Conservation (phyloP, 2,113 vertebrate genomes). For the Alligator mississippiensis region DNA sequence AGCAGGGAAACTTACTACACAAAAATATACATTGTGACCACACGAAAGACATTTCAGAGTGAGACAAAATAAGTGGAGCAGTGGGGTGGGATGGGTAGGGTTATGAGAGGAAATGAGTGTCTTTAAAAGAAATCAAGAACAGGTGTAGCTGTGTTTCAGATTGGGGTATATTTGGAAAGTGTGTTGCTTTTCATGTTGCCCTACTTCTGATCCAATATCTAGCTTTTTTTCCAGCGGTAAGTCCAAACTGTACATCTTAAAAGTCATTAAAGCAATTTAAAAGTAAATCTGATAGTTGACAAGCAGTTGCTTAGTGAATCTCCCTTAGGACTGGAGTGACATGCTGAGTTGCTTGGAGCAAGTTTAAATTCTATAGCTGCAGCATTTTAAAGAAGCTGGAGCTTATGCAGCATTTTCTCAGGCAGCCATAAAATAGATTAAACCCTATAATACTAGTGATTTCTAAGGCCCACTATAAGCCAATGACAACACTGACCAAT, state of each 20-base stretch:
- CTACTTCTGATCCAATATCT: background rate
- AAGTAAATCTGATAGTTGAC: conserved; percentile 45
- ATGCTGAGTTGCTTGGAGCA: background rate
- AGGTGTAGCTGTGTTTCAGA: background rate
- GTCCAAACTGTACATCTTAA: rapidly evolving
- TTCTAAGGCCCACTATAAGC: background rate
- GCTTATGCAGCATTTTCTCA: conserved; percentile 31
- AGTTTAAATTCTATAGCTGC: conserved; percentile 31
- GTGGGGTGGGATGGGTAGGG: background rate
- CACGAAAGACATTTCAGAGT: background rate
- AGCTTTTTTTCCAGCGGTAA: background rate
- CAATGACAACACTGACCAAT: background rate
- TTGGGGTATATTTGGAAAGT: background rate
- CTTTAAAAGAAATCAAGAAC: background rate
- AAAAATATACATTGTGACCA: rapidly evolving
- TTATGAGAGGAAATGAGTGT: background rate
- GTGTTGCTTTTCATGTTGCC: background rate
- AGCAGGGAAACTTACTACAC: background rate
- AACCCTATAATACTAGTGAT: background rate
- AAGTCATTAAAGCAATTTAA: conserved; percentile 51
- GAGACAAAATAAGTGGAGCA: background rate
- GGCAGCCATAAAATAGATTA: background rate
- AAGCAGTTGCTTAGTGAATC: background rate
- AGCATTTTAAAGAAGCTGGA: background rate
- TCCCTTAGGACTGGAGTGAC: conserved; percentile 18